Percentiles rank a stretch among this genome's conserved stretches.
These are phyloP conservation scores for Chymomyza fuscimana DNA, from an alignment of 2,888 invertebrate species.

Conservation along the genomic window DNA sequence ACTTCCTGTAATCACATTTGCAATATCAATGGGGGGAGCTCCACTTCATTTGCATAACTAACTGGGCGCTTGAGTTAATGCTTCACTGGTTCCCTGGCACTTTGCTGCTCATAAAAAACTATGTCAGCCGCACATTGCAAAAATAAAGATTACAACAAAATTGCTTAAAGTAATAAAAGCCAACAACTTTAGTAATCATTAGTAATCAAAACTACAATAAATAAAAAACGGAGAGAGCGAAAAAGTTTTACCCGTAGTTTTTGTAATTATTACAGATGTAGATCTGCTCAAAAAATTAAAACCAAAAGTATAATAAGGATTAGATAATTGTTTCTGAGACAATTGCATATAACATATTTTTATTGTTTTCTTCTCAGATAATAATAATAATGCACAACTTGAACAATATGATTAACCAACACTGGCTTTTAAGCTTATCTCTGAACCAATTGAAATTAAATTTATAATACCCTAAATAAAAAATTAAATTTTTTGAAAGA, in stretches of 20 bases:
- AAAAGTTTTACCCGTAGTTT: background rate
- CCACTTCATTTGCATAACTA: background rate
- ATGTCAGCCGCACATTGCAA: constrained; percentile 59
- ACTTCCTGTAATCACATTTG: background rate
- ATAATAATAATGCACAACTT: too few species aligned
- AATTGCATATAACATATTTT: too few species aligned
- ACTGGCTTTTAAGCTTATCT: too few species aligned
- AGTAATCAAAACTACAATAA: background rate
- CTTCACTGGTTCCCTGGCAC: constrained; percentile 35
- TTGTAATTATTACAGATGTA: too few species aligned
- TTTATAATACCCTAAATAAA: too few species aligned
- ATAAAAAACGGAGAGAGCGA: background rate
- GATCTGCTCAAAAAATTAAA: too few species aligned
- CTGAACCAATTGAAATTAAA: too few species aligned
- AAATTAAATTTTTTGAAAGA: too few species aligned
- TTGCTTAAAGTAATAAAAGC: constrained; percentile 12
- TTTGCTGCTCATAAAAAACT: constrained; percentile 38
- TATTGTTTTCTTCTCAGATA: too few species aligned
- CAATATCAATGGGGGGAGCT: background rate
- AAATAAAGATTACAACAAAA: constrained; percentile 32
- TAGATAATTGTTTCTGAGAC: too few species aligned
- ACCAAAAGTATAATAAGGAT: too few species aligned
- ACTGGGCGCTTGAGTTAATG: constrained; percentile 16
- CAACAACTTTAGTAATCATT: constrained; percentile 13
- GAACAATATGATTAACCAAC: too few species aligned